A percentile compares a stretch with the other conserved stretches of the same genome.
These are phyloP conservation scores for Nemotelus pantherinus DNA, from an alignment of 2,888 invertebrate species.

Conservation along the genomic window DNA sequence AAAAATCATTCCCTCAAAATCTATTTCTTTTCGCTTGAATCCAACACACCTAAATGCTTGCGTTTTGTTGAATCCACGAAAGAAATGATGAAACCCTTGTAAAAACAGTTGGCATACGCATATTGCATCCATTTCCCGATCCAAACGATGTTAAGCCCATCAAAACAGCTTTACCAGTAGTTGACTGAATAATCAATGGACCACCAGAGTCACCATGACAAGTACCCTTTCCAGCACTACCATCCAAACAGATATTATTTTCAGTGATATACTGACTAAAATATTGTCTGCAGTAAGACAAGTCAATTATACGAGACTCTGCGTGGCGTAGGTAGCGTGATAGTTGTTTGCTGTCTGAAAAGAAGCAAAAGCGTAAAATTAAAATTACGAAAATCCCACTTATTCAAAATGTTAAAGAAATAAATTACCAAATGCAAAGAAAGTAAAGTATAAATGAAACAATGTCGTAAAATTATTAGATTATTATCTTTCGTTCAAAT, in stretches of 20 bases:
- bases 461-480: no score
- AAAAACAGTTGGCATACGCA: constrained; percentile 14
- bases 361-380: no score
- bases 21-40: not conserved
- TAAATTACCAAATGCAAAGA: no score
- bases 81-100: not conserved
- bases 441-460: no score
- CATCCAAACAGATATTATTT: constrained; percentile 23
- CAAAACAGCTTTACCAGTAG: not conserved
- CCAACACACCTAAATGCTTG: not conserved
- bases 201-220: constrained; percentile 37
- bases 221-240: constrained; percentile 11
- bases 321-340: constrained; percentile 20
- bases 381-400: no score
- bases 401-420: no score
- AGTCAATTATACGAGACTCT: not conserved
- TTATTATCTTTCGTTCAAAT: no score
- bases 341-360: not conserved
- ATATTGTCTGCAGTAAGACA: not conserved
- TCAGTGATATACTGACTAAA: not conserved
- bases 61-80: constrained; percentile 20
- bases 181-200: constrained; percentile 6
- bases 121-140: constrained; percentile 11
- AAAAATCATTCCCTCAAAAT: no score
- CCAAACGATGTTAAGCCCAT: constrained; percentile 24